Evolutionary conservation across 1,140 invertebrate genomes (phyloP).

Genomic region (Drosophila nebulosa): DNA sequence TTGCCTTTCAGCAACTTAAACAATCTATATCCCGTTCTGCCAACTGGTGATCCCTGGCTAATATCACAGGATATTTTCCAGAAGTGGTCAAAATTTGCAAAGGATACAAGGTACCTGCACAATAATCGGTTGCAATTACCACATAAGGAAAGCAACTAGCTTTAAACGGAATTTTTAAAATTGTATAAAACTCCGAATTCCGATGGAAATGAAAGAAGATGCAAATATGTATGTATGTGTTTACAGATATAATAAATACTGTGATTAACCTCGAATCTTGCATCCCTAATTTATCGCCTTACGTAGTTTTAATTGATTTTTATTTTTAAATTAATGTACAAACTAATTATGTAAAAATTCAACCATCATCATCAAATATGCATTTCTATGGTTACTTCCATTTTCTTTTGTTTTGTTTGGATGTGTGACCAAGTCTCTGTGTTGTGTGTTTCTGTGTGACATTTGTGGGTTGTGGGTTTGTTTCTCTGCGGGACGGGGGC

Average conservation of each 20-base stretch:
- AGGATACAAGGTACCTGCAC: slow-evolving; percentile 42
- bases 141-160: not conserved
- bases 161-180: no score
- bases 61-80: slow-evolving; percentile 53
- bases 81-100: slow-evolving; percentile 30
- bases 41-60: slow-evolving; percentile 38
- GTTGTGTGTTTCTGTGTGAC: slow-evolving; percentile 2
- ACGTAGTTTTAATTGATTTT: slow-evolving; percentile 72
- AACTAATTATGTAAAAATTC: slow-evolving; percentile 79
- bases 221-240: not conserved
- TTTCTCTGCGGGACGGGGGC: slow-evolving; percentile 12
- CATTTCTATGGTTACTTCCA: slow-evolving; percentile 59
- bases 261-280: not conserved
- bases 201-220: not conserved
- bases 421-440: slow-evolving; percentile 14
- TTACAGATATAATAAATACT: not conserved
- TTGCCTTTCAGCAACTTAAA: slow-evolving; percentile 85
- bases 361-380: slow-evolving; percentile 73
- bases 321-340: slow-evolving; percentile 79
- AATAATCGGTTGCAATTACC: slow-evolving; percentile 36
- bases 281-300: slow-evolving; percentile 29
- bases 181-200: not conserved
- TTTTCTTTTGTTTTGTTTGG: slow-evolving; percentile 23
- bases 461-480: slow-evolving; percentile 44
- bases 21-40: slow-evolving; percentile 61